A percentile compares a stretch with the other conserved stretches of the same genome.
These are phyloP conservation scores for Natator depressus DNA, from an alignment of 2,113 vertebrate genomes.

Conservation along the genomic window DNA sequence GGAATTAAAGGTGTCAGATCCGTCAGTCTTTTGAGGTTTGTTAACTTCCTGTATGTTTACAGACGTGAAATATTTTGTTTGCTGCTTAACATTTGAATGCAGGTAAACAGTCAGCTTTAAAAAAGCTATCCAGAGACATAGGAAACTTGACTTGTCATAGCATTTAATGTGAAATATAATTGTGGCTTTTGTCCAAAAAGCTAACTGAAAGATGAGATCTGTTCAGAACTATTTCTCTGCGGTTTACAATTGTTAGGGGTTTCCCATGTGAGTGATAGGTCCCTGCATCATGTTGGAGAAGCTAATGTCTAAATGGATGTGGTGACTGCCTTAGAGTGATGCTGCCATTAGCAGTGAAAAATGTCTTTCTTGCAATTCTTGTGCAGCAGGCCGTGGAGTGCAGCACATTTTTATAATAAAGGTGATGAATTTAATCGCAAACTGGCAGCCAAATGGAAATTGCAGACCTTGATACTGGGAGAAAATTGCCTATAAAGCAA, in stretches of 20 bases:
- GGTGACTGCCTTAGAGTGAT: slow-evolving; percentile 76
- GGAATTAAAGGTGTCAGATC: background rate
- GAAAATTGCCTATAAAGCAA: slow-evolving; percentile 89
- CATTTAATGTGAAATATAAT: background rate
- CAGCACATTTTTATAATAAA: slow-evolving; percentile 88
- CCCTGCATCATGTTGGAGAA: slow-evolving; percentile 69
- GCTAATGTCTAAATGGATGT: slow-evolving; percentile 76
- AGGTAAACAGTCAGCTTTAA: background rate
- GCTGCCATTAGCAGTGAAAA: slow-evolving; percentile 85
- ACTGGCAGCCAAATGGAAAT: slow-evolving; percentile 86
- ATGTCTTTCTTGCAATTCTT: slow-evolving; percentile 81
- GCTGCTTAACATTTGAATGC: background rate
- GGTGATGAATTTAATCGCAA: slow-evolving; percentile 90
- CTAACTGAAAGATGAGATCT: slow-evolving; percentile 15
- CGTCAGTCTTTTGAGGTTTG: background rate
- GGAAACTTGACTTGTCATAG: background rate
- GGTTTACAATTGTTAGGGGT: slow-evolving; percentile 31
- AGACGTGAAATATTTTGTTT: background rate
- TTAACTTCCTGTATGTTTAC: background rate
- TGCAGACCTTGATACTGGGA: slow-evolving; percentile 85
- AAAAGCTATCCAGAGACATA: background rate
- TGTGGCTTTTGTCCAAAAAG: slow-evolving; percentile 23
- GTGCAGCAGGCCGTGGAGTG: slow-evolving; percentile 83
- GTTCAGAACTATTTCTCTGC: slow-evolving; percentile 44
- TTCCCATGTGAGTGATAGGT: slow-evolving; percentile 71